These are phyloP conservation scores for Platalea minor DNA, from an alignment of 2,797 vertebrate species.

Conservation along the genomic window DNA sequence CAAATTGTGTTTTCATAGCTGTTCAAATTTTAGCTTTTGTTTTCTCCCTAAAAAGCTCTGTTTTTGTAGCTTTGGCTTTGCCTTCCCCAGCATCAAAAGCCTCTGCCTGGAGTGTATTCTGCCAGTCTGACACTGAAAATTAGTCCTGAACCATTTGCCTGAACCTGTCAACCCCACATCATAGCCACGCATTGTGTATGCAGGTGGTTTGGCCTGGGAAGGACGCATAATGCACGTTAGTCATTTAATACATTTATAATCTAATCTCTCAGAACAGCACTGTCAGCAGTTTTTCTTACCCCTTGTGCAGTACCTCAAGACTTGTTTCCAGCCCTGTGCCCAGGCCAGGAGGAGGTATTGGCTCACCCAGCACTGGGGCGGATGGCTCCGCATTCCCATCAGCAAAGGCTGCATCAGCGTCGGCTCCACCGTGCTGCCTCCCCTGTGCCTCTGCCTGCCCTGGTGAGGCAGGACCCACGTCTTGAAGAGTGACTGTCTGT, in stretches of 20 bases:
- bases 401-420: accelerated
- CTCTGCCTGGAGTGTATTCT: not conserved
- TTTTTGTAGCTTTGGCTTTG: not conserved
- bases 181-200: not conserved
- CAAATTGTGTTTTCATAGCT: not conserved
- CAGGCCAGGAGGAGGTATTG: not conserved
- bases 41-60: not conserved
- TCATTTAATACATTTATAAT: not conserved
- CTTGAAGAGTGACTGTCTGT: not conserved
- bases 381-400: not conserved
- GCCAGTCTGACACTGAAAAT: not conserved
- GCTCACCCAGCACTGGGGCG: not conserved
- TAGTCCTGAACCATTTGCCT: not conserved
- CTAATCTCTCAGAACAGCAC: not conserved
- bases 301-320: not conserved
- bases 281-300: not conserved
- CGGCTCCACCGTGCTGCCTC: not conserved
- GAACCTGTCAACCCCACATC: not conserved
- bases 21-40: not conserved
- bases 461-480: not conserved
- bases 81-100: not conserved
- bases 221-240: not conserved
- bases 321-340: not conserved
- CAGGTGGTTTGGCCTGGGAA: not conserved
- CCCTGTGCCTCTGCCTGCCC: not conserved